Percentiles rank a stretch among this genome's conserved stretches.
phyloP scores from a whole-genome alignment of 2,113 vertebrate species.

The Xiphophorus maculatus region DNA sequence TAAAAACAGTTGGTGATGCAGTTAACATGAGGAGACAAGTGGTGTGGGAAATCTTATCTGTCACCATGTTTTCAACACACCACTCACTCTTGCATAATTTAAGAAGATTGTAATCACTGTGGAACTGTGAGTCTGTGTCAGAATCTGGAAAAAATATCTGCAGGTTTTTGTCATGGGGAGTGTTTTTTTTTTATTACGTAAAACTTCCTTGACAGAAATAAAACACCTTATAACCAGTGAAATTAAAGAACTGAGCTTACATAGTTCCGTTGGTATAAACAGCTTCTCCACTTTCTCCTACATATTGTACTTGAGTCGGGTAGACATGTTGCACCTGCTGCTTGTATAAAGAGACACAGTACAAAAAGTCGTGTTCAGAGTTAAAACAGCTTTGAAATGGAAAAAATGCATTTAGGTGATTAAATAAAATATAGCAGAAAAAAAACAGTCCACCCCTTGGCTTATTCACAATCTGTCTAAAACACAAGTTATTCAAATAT shows the following conservation, averaged over 20 bases:
- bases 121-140: not conserved
- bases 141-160: conserved; percentile 5
- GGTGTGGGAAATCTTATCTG: conserved; percentile 22
- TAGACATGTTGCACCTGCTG: conserved; percentile 92
- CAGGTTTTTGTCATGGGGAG: not conserved
- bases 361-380: conserved; percentile 7
- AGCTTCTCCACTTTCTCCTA: conserved; percentile 89
- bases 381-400: not conserved
- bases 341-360: conserved; percentile 77
- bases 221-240: not conserved
- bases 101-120: not conserved
- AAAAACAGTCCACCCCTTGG: conserved; percentile 24
- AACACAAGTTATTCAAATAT: not conserved
- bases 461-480: conserved; percentile 3
- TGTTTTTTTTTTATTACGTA: not conserved
- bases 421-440: conserved; percentile 17
- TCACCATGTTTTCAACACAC: conserved; percentile 13
- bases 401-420: not conserved
- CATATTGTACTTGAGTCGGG: conserved; percentile 93
- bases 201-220: not conserved
- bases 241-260: conserved; percentile 75
- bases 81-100: conserved; percentile 20
- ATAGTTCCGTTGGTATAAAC: conserved; percentile 95
- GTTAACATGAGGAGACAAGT: conserved; percentile 22
- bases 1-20: conserved; percentile 17